Evolutionary conservation across 2,797 vertebrate species (phyloP), one percentile per base, ranked within the genome.

Genomic region (Scolopax rusticola): DNA sequence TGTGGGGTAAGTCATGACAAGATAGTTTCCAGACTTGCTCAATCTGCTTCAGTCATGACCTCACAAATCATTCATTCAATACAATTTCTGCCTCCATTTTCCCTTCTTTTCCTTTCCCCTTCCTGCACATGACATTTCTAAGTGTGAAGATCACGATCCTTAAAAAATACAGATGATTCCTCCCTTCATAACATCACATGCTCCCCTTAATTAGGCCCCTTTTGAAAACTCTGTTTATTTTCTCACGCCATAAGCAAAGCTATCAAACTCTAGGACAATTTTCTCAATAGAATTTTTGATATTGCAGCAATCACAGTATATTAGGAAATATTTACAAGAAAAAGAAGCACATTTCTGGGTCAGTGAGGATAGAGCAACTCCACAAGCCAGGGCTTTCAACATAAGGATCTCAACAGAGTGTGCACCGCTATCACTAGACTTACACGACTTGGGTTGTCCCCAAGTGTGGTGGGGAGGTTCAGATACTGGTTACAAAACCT

Each of bases 281-380:
- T 84, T 60, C 60, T 71, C 53, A 17, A 19, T 28, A 40, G 38
- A 28, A 30, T 32, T 64, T 68, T 63, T 51, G 43, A 48, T 25
- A 4, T 8, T n/a, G 15, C 11, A 47, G 15, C 11, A 47, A 8
- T 36, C n/a, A 12, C 0, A 41, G 3, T 9, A 36, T 5, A 36
- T 8, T 40, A 56, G 19, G 41, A 63, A 84, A 50, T 8, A 68
- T 40, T 84, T 8, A 13, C 3, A 8, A 54, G 41, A 32, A 53
- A 30, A 61, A 74, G 8, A 45, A 28, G 28, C 18, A 24, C 25
- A 12, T 41, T 83, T 77, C 27, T 63, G 57, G 20, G 2, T 32
- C 40, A 36, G 24, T 21, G 30, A 57, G 60, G 16, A 20, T 28
- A 36, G 9, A 50, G 33, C 12, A 90, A 71, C 14, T 71, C 50